Evolutionary conservation across 2,113 vertebrate genomes (phyloP).

Genomic region (Microcebus ravelobensis): DNA sequence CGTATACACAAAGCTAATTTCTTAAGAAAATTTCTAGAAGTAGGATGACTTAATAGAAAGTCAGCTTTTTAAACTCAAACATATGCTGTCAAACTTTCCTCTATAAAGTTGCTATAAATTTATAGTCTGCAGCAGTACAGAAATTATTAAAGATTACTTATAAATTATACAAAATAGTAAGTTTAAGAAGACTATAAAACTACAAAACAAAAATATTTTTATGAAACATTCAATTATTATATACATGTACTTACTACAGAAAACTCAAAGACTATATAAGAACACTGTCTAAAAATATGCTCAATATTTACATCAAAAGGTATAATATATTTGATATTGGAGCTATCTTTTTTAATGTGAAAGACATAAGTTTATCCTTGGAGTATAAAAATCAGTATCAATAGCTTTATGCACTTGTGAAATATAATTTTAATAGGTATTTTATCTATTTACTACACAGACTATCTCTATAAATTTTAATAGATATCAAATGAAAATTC

Average conservation of each 20-base stretch:
- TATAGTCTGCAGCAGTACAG: not conserved
- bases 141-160: not conserved
- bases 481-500: constrained; percentile 14
- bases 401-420: not conserved
- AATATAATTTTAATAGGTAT: constrained; percentile 26
- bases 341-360: not conserved
- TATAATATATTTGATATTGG: not conserved
- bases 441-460: not conserved
- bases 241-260: not conserved
- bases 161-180: not conserved
- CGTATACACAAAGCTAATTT: not conserved
- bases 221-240: not conserved
- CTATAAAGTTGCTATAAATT: not conserved
- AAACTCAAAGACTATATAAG: not conserved
- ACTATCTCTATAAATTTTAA: not conserved
- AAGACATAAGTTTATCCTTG: not conserved
- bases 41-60: constrained; percentile 26
- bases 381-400: not conserved
- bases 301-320: not conserved
- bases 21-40: constrained; percentile 2
- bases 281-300: not conserved
- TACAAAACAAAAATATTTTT: not conserved
- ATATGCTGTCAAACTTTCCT: not conserved
- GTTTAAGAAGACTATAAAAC: constrained; percentile 21
- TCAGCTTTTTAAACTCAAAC: not conserved